These are phyloP conservation scores for Oikopleura albicans DNA, from an alignment of 23 tunicate species.

Conservation along the genomic window DNA sequence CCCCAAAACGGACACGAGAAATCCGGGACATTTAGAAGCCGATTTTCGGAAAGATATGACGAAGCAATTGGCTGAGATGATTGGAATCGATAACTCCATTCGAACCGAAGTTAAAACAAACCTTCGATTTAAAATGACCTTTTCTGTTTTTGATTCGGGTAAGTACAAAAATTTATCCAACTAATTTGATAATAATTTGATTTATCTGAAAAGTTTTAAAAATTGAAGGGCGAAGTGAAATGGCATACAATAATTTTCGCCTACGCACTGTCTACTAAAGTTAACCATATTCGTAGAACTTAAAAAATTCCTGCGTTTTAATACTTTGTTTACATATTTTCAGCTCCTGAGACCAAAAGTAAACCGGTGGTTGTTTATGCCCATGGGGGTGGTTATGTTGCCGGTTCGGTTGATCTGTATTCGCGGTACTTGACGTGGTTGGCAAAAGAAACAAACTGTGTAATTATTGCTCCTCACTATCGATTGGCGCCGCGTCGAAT, in stretches of 20 bases:
- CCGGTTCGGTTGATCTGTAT: constrained; percentile 1
- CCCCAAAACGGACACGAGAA: background rate
- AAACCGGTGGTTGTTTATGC: background rate
- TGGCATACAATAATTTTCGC: no score
- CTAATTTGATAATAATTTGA: no score
- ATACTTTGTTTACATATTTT: background rate
- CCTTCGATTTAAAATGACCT: background rate
- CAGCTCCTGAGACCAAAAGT: background rate
- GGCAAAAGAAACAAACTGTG: background rate
- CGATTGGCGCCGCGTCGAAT: constrained; percentile 13
- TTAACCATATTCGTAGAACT: no score
- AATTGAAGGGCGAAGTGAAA: no score
- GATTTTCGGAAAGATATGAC: background rate
- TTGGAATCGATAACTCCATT: constrained; percentile 4
- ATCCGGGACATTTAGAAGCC: constrained; percentile 9
- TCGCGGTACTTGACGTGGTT: background rate
- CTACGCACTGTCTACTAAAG: no score
- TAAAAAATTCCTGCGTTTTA: background rate
- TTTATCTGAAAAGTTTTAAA: no score
- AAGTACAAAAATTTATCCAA: no score
- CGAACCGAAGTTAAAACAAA: background rate
- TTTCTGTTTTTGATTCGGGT: background rate
- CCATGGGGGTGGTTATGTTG: constrained; percentile 9
- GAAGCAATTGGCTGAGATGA: background rate
- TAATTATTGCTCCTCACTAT: constrained; percentile 3